Conservation (phyloP, 2,888 invertebrate species). For the Nephrotoma appendiculata region DNA sequence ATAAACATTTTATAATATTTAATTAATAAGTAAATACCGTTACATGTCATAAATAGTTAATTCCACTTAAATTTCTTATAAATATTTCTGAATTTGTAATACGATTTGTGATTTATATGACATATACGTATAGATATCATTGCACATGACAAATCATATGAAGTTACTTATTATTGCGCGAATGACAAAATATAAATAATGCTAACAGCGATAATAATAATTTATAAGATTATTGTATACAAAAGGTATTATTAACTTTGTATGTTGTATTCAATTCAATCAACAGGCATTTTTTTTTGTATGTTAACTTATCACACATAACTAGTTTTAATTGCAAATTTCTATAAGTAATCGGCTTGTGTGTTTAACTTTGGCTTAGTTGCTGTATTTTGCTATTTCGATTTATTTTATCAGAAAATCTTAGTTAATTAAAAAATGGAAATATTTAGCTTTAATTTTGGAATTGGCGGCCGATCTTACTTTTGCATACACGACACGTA, state of each 20-base stretch:
- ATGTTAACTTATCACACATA: not conserved
- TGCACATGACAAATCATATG: not conserved
- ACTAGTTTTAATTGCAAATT: not conserved
- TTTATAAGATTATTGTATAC: not conserved
- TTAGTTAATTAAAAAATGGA: not conserved
- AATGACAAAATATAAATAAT: no score
- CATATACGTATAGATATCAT: not conserved
- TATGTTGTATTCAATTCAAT: not conserved
- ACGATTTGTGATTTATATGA: not conserved
- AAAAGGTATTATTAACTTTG: not conserved
- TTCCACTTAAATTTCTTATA: not conserved
- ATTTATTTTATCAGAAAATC: not conserved
- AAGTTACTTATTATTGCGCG: no score
- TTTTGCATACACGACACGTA: not conserved
- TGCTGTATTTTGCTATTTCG: not conserved
- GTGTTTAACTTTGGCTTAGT: not conserved
- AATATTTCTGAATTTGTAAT: not conserved
- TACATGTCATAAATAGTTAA: not conserved
- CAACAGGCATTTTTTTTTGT: not conserved
- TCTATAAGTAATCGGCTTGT: not conserved
- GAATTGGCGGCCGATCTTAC: not conserved
- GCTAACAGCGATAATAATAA: no score
- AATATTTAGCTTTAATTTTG: not conserved
- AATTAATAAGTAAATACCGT: not conserved
- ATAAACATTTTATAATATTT: not conserved